A percentile compares a stretch with the other conserved stretches of the same genome.
Evolutionary conservation across 2,113 vertebrate genomes (phyloP).

Genomic region (Pachycephala philippinensis): DNA sequence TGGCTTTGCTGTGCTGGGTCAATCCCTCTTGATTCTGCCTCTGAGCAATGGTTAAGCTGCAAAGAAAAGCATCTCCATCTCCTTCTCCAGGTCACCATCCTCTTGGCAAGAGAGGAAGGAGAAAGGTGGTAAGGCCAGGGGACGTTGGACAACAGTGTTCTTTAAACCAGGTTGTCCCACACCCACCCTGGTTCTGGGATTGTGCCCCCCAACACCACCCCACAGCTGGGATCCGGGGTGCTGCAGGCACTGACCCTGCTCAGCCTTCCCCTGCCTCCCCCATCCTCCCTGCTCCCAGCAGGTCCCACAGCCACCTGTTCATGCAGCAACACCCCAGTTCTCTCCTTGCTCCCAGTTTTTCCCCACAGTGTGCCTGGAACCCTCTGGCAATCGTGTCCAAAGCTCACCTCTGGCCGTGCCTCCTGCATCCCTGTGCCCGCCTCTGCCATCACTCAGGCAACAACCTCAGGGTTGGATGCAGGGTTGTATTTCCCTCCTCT

Average conservation of each 20-base stretch:
- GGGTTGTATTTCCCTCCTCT: not conserved
- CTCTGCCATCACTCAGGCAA: conserved; percentile 55
- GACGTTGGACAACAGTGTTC: fast-evolving
- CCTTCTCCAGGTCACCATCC: not conserved
- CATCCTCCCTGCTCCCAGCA: not conserved
- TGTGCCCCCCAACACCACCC: not conserved
- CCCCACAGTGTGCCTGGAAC: not conserved
- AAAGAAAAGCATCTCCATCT: not conserved
- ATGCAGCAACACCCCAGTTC: not conserved
- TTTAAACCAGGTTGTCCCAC: not conserved
- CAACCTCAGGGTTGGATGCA: not conserved
- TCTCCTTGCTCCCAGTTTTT: not conserved
- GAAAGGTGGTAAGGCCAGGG: not conserved
- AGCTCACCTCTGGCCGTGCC: not conserved
- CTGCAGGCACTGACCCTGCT: not conserved
- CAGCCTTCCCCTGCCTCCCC: not conserved
- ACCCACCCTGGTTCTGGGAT: too few relatives aligned
- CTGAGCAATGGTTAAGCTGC: not conserved
- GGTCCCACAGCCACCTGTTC: not conserved
- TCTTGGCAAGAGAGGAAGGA: not conserved
- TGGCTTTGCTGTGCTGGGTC: not conserved
- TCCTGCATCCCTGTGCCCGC: not conserved
- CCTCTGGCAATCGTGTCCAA: not conserved
- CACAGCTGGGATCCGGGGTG: not conserved
- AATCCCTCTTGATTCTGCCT: not conserved